Evolutionary conservation across 2,797 vertebrate species (phyloP), one percentile per base, ranked within the genome.

Genomic region (Parotocinclus haroldoi): DNA sequence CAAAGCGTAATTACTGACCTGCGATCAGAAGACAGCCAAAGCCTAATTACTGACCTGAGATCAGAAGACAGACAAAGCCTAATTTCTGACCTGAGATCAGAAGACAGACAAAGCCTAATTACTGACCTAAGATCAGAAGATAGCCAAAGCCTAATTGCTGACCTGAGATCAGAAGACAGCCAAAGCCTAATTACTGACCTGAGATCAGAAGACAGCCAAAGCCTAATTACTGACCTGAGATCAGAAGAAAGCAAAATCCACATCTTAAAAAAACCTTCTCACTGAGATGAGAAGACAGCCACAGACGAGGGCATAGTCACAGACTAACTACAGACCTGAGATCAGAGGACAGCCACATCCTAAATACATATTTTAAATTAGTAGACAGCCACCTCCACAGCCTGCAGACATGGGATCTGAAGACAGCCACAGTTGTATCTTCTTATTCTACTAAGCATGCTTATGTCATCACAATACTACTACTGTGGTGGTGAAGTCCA

Each of bases 51-150:
- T 40, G 38, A 40, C 38, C 9, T 9, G 5, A n/a, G 7, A 37
- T 54, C 3, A n/a, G 37, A 14, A 51, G 9, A 18, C 6, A 40
- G 13, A 38, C 17, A 40, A 16, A 36, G 9, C 12, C 12, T 51
- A 53, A 40, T 7, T 63, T 51, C 37, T 63, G 37, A 52, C 16
- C 37, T 17, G 14, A 62, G 11, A 62, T 45, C 13, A 36, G 14
- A 13, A 42, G 7, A 16, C 19, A 3, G 14, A n/a, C 10, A 16
- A n/a, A 52, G 1, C 13, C 7, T 7, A 56, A 51, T 12, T 40
- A 51, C 14, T 49, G 54, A 19, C 36, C 11, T 18, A 8, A 46
- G 0, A 56, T 65, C n/a, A 45, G 36, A 7, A 55, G 8, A 46
- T 1, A 38, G 14, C 42, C 16, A 17, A n/a, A 45, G 7, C 18